These are phyloP conservation scores for Argyresthia albistria DNA, from an alignment of 2,888 invertebrate genomes.

Conservation along the genomic window DNA sequence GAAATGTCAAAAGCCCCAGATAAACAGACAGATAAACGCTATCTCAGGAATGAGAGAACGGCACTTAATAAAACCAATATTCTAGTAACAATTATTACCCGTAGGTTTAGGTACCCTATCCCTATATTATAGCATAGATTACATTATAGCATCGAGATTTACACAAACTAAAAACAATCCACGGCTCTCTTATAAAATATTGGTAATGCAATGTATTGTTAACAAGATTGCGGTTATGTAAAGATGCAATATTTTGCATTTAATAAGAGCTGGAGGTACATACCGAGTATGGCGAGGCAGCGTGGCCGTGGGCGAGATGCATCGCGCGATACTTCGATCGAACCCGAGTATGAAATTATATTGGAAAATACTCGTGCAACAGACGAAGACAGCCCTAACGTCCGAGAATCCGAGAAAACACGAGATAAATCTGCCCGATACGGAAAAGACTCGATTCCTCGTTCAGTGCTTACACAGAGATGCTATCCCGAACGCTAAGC, in stretches of 20 bases:
- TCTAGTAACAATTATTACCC: no score
- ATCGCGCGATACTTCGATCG: constrained; percentile 38
- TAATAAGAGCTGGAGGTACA: constrained; percentile 48
- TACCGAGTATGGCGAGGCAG: constrained; percentile 19
- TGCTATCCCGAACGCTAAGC: constrained; percentile 11
- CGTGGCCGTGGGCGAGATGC: constrained; percentile 59
- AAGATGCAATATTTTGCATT: constrained; percentile 64
- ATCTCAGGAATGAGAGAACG: no score
- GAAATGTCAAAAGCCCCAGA: no score
- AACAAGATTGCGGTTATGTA: constrained; percentile 59
- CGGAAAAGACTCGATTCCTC: constrained; percentile 24
- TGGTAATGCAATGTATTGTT: constrained; percentile 56
- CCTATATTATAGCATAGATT: no score
- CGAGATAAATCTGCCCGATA: constrained; percentile 59
- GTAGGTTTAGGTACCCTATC: no score
- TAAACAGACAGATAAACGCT: no score
- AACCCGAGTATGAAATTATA: constrained; percentile 64
- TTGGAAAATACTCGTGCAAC: constrained; percentile 60
- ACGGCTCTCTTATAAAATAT: constrained; percentile 38
- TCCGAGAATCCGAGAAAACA: constrained; percentile 44
- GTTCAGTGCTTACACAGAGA: constrained; percentile 26
- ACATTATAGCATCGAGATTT: no score
- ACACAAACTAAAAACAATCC: no score
- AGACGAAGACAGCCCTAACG: constrained; percentile 39
- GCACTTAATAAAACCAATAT: no score